These are phyloP conservation scores for Coregonus clupeaformis DNA, from an alignment of 2,113 vertebrate species.

Conservation along the genomic window DNA sequence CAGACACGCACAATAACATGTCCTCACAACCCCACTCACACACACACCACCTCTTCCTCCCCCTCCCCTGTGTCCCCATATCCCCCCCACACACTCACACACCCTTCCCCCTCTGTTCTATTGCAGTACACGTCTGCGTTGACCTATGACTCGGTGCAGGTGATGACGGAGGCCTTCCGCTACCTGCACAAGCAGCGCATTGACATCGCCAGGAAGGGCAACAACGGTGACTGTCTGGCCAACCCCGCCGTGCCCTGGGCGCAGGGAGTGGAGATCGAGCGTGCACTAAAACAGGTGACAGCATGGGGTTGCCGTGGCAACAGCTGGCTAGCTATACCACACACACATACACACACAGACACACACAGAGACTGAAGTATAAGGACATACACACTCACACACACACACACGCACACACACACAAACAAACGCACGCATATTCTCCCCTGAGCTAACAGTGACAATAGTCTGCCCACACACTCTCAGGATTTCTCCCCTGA, in stretches of 20 bases:
- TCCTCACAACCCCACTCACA: not conserved
- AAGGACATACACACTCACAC: conserved; percentile 3
- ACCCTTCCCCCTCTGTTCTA: conserved; percentile 20
- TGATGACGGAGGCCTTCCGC: conserved; percentile 97
- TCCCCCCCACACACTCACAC: not conserved
- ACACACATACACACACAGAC: not conserved
- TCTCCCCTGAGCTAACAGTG: conserved; percentile 11
- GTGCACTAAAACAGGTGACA: conserved; percentile 93
- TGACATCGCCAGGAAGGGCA: conserved; percentile 91
- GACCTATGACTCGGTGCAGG: conserved; percentile 98
- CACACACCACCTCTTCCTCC: not conserved
- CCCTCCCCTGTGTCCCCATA: conserved; percentile 5
- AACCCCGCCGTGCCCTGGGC: conserved; percentile 98
- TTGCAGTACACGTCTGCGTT: conserved; percentile 94
- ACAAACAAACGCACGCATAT: conserved; percentile 1
- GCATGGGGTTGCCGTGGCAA: conserved; percentile 8
- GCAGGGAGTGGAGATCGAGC: conserved; percentile 96
- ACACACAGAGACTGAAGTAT: not conserved
- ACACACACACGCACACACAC: conserved; percentile 8
- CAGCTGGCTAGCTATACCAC: not conserved
- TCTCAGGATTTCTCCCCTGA: conserved; percentile 11
- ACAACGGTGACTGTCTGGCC: conserved; percentile 95
- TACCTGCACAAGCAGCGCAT: conserved; percentile 94
- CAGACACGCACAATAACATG: not conserved
- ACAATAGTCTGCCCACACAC: conserved; percentile 6